Percentiles rank a stretch among this genome's conserved stretches.
These are phyloP conservation scores for Oxyscelio sp. DNA, from an alignment of 2,888 invertebrate genomes.

Conservation along the genomic window DNA sequence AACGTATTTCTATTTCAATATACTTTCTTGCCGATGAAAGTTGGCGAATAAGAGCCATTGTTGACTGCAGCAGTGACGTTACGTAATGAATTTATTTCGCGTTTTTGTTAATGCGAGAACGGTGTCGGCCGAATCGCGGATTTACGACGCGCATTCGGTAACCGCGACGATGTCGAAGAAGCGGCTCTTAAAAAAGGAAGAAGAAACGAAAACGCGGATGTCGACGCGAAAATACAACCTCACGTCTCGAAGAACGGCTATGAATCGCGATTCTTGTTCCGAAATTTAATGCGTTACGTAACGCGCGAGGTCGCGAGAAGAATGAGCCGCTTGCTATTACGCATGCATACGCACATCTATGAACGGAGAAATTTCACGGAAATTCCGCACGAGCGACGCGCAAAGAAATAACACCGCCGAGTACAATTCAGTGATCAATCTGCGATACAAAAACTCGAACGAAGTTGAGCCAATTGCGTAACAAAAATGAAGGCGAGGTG, in stretches of 20 bases:
- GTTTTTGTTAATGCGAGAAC: neutral
- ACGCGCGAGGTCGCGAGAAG: conserved; percentile 24
- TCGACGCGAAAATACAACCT: no score
- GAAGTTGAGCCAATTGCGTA: no score
- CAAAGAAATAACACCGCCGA: conserved; percentile 35
- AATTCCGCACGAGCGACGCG: conserved; percentile 46
- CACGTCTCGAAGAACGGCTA: neutral
- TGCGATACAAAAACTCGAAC: neutral
- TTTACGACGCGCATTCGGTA: neutral
- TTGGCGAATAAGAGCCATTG: conserved; percentile 35
- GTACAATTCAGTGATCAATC: conserved; percentile 14
- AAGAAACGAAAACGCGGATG: no score
- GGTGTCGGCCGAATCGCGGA: neutral
- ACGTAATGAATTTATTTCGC: conserved; percentile 21
- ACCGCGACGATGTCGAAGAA: no score
- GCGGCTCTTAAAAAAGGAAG: neutral
- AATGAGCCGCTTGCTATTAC: conserved; percentile 46
- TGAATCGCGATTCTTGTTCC: conserved; percentile 3
- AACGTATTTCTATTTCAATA: conserved; percentile 65
- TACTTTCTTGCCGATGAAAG: conserved; percentile 67
- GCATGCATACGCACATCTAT: conserved; percentile 29
- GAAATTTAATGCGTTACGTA: conserved; percentile 40
- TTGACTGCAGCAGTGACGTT: conserved; percentile 33
- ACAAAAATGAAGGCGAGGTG: no score
- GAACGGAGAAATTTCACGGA: conserved; percentile 67